Conservation (phyloP, 2,113 vertebrate genomes). For the Oreochromis niloticus region DNA sequence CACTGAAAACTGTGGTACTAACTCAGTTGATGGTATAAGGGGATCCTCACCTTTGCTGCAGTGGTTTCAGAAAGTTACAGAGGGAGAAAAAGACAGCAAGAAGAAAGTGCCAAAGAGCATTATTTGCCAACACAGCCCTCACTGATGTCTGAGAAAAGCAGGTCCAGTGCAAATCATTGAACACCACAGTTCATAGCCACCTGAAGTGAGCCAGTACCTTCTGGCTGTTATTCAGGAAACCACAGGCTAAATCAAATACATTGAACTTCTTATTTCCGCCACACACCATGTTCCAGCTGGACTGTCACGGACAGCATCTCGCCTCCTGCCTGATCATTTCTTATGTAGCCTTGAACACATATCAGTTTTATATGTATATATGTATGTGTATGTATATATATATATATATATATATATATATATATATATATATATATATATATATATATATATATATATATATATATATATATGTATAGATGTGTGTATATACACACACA, state of each 20-base stretch:
- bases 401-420: no score
- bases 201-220: background rate
- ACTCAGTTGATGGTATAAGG: background rate
- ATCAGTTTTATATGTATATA: background rate
- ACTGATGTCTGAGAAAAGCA: background rate
- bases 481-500: no score
- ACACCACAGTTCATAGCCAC: background rate
- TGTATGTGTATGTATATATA: no score
- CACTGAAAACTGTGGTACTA: background rate
- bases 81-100: background rate
- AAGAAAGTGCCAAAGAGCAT: background rate
- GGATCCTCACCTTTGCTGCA: background rate
- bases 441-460: rapidly evolving
- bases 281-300: background rate
- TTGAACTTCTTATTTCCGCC: background rate
- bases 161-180: background rate
- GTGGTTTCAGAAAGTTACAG: background rate
- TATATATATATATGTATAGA: no score
- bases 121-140: background rate
- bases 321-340: background rate
- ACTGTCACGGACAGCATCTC: background rate
- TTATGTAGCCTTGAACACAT: background rate
- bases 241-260: constrained; percentile 3
- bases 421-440: no score
- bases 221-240: background rate